A percentile compares a stretch with the other conserved stretches of the same genome.
These are phyloP conservation scores for Cydia amplana DNA, from an alignment of 1,140 invertebrate species.

Conservation along the genomic window DNA sequence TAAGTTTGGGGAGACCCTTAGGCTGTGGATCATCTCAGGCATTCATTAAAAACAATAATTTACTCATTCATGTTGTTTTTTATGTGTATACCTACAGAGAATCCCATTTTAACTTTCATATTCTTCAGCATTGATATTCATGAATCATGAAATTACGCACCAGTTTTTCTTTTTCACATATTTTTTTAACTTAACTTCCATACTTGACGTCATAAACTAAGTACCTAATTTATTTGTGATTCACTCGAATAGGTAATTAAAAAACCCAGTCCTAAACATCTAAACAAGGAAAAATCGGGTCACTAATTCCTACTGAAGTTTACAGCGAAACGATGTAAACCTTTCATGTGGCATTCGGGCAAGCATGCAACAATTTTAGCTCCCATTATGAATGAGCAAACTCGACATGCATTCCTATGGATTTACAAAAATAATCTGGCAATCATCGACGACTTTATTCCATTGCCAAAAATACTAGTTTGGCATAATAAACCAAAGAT, in stretches of 20 bases:
- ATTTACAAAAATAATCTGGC: not conserved
- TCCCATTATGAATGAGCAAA: slow-evolving; percentile 16
- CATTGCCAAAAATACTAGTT: not conserved
- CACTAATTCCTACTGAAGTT: slow-evolving; percentile 19
- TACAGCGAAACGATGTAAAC: slow-evolving; percentile 2
- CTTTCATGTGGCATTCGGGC: slow-evolving; percentile 22
- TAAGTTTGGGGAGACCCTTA: no score
- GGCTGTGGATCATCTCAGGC: no score
- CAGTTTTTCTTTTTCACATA: not conserved
- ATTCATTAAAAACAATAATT: not conserved
- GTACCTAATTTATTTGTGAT: not conserved
- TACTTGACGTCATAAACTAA: not conserved
- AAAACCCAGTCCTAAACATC: not conserved
- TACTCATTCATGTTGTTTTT: no score
- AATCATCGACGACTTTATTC: not conserved
- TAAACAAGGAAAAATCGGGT: slow-evolving; percentile 17
- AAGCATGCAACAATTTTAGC: slow-evolving; percentile 18
- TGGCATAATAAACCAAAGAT: not conserved
- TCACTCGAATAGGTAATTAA: not conserved
- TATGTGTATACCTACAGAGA: no score
- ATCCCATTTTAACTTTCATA: no score
- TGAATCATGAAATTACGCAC: not conserved
- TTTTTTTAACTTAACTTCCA: no score
- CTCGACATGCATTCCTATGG: slow-evolving; percentile 13
- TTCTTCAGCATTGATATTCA: no score